Conservation (phyloP, 2,113 vertebrate genomes). For the Stomatorhinus ivindoensis region DNA sequence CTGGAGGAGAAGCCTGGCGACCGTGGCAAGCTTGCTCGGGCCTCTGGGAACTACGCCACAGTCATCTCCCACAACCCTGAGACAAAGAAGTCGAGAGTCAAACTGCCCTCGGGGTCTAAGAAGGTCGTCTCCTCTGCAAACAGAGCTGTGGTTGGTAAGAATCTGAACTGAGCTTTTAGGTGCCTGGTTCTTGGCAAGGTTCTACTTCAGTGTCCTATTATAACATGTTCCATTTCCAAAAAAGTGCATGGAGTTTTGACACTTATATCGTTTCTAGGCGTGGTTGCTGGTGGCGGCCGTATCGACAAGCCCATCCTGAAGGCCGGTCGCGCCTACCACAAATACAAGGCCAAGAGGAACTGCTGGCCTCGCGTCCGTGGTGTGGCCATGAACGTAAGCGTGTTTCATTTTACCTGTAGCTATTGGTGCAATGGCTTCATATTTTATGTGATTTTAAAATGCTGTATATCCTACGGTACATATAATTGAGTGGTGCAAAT, state of each 20-base stretch:
- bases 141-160: slow-evolving; percentile 90
- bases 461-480: not conserved
- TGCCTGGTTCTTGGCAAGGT: not conserved
- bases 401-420: not conserved
- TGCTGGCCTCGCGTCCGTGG: slow-evolving; percentile 98
- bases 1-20: slow-evolving; percentile 96
- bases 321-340: slow-evolving; percentile 95
- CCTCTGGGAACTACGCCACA: slow-evolving; percentile 93
- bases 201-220: not conserved
- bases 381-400: slow-evolving; percentile 98
- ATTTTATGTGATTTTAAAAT: not conserved
- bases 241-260: not conserved
- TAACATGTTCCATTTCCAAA: not conserved
- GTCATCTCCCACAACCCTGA: slow-evolving; percentile 97
- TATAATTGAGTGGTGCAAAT: not conserved
- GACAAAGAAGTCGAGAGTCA: slow-evolving; percentile 93
- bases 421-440: not conserved
- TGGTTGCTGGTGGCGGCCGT: slow-evolving; percentile 91
- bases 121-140: slow-evolving; percentile 96
- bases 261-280: slow-evolving; percentile 26
- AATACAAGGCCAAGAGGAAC: slow-evolving; percentile 99
- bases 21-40: slow-evolving; percentile 87
- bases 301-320: slow-evolving; percentile 97
- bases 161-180: not conserved
- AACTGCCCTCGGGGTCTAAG: slow-evolving; percentile 93